These are phyloP conservation scores for Darevskia nairensis DNA, from an alignment of 2,797 vertebrate species.

Conservation along the genomic window DNA sequence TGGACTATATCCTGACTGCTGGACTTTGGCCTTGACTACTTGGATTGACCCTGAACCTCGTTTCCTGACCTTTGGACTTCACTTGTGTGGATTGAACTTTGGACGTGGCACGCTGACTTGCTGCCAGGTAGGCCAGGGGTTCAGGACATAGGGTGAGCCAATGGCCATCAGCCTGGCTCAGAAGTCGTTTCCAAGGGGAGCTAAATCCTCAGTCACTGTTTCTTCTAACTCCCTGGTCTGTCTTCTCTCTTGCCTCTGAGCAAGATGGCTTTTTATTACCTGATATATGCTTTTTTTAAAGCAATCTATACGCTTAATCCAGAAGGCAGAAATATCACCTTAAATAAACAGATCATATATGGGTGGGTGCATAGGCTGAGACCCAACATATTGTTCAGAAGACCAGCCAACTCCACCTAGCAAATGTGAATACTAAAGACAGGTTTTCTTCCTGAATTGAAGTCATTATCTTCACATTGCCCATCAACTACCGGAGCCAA, in stretches of 20 bases:
- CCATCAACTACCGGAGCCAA: not conserved
- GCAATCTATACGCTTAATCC: not conserved
- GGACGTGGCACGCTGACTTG: too few relatives aligned
- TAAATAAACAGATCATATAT: not conserved
- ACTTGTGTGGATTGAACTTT: too few relatives aligned
- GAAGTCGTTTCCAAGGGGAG: not conserved
- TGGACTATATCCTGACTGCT: too few relatives aligned
- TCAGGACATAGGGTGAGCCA: too few relatives aligned
- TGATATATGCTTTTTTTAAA: not conserved
- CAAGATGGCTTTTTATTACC: not conserved
- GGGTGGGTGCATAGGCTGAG: not conserved
- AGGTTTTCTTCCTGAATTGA: not conserved
- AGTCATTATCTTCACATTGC: constrained; percentile 9
- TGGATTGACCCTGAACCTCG: too few relatives aligned
- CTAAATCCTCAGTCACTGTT: not conserved
- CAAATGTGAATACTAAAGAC: not conserved
- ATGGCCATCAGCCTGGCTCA: not conserved
- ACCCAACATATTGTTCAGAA: constrained; percentile 11
- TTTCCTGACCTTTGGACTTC: too few relatives aligned
- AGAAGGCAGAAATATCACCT: not conserved
- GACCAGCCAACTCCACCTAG: not conserved
- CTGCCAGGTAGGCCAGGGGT: too few relatives aligned
- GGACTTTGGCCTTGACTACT: too few relatives aligned
- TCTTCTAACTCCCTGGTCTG: not conserved
- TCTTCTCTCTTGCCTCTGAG: not conserved